Conservation (phyloP, 2,888 invertebrate species). For the Nomada ferruginata region DNA sequence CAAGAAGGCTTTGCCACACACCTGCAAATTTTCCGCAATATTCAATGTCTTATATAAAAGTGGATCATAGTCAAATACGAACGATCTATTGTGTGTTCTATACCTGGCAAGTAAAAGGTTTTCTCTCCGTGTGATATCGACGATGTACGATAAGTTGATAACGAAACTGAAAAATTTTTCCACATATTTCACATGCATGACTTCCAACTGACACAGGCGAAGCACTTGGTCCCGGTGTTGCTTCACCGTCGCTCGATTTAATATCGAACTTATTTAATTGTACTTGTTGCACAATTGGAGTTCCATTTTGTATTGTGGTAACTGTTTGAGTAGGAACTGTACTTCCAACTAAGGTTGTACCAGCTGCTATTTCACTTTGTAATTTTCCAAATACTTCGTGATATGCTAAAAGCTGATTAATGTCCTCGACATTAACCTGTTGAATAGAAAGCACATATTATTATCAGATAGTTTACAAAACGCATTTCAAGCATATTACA, state of each 20-base stretch:
- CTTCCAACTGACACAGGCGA: constrained; percentile 87
- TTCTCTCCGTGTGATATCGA: constrained; percentile 93
- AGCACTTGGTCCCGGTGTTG: constrained; percentile 84
- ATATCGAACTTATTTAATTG: constrained; percentile 83
- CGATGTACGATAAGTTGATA: constrained; percentile 95
- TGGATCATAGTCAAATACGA: not conserved
- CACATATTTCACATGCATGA: constrained; percentile 93
- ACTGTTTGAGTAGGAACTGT: constrained; percentile 83
- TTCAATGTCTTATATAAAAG: constrained; percentile 76
- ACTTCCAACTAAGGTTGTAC: constrained; percentile 83
- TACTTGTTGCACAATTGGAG: constrained; percentile 82
- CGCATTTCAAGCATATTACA: not conserved
- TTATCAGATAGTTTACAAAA: not conserved
- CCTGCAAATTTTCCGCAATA: constrained; percentile 78
- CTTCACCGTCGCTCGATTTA: constrained; percentile 81
- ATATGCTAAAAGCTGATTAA: constrained; percentile 93
- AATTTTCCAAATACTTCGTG: constrained; percentile 93
- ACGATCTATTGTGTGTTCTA: constrained; percentile 14
- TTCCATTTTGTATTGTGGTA: constrained; percentile 82
- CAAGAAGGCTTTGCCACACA: constrained; percentile 93
- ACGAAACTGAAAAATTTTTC: constrained; percentile 94
- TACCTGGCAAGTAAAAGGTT: constrained; percentile 90
- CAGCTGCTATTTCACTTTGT: constrained; percentile 86
- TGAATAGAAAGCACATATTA: constrained; percentile 7
- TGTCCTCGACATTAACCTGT: constrained; percentile 91